These are phyloP conservation scores for Caenorhabditis sp. DNA, from an alignment of 2,888 invertebrate species.

Conservation along the genomic window DNA sequence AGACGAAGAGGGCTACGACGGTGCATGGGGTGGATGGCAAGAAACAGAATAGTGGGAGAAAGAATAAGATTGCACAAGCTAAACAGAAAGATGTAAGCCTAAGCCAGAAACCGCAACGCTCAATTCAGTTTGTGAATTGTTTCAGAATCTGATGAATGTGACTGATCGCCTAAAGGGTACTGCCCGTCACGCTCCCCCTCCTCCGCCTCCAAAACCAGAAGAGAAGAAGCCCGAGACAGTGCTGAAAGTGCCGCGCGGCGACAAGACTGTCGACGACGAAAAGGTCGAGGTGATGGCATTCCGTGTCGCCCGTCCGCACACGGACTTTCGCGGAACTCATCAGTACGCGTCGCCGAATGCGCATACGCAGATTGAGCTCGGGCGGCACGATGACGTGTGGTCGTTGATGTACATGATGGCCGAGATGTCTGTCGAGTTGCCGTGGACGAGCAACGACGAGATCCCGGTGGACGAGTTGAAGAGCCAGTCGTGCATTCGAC, in stretches of 20 bases:
- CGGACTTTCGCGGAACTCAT: constrained; percentile 55
- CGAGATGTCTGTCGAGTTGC: constrained; percentile 40
- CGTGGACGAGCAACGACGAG: constrained; percentile 24
- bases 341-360: constrained; percentile 62
- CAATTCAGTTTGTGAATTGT: no score
- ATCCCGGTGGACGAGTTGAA: constrained; percentile 33
- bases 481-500: constrained; percentile 11
- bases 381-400: constrained; percentile 47
- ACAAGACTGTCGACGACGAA: constrained; percentile 4
- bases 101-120: no score
- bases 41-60: background rate
- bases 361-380: constrained; percentile 33
- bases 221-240: no score
- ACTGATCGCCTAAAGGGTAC: no score
- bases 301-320: constrained; percentile 45
- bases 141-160: no score
- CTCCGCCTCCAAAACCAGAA: no score
- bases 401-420: constrained; percentile 51
- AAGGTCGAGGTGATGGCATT: constrained; percentile 10
- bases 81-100: no score
- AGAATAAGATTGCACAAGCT: background rate
- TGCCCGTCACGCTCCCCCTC: no score
- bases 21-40: no score
- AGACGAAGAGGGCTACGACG: no score
- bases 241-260: no score